Conservation (phyloP, 2,113 vertebrate genomes). For the Camelus dromedarius region DNA sequence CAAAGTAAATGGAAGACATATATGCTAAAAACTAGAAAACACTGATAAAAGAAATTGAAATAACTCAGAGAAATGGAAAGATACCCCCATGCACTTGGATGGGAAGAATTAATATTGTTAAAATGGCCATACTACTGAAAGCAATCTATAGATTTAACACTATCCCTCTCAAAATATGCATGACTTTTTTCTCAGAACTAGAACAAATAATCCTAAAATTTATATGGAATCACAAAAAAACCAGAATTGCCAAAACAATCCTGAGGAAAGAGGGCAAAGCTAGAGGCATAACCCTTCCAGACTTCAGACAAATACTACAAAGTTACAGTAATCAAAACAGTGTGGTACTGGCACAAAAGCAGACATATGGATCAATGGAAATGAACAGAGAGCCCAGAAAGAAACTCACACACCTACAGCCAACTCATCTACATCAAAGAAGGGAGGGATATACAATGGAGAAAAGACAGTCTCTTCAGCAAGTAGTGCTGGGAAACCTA, state of each 20-base stretch:
- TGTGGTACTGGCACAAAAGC: background rate
- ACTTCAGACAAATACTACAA: background rate
- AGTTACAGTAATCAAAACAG: background rate
- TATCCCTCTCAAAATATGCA: background rate
- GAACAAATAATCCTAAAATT: background rate
- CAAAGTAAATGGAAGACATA: background rate
- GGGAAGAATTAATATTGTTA: background rate
- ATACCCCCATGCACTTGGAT: background rate
- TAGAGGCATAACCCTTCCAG: background rate
- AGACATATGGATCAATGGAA: background rate
- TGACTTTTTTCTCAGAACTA: background rate
- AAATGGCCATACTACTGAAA: background rate
- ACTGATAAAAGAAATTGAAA: background rate
- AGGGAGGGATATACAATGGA: background rate
- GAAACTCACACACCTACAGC: background rate
- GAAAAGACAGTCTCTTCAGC: background rate
- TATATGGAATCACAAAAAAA: background rate
- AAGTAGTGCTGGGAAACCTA: background rate
- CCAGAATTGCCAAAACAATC: background rate
- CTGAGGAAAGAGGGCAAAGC: background rate
- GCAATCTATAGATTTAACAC: background rate
- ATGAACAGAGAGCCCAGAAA: background rate
- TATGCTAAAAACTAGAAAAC: background rate
- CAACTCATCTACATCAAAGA: background rate
- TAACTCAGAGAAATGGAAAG: background rate